A percentile compares a stretch with the other conserved stretches of the same genome.
Evolutionary conservation across 1,140 invertebrate species (phyloP).

Genomic region (Drosophila ohnishii): DNA sequence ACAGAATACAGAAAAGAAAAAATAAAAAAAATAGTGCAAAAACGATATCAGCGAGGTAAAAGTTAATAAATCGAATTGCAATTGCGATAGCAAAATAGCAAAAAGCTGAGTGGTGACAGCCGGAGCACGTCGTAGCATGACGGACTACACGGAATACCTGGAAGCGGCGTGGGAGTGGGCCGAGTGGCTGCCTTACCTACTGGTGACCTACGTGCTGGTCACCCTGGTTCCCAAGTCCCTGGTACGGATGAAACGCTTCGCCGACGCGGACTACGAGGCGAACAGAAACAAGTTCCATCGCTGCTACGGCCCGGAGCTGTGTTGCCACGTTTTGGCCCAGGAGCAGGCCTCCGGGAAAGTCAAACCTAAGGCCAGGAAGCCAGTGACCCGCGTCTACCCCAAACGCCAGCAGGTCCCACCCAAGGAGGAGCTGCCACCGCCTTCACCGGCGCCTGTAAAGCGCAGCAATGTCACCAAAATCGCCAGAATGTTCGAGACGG

Average conservation of each 20-base stretch:
- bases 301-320: constrained; percentile 75
- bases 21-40: constrained; percentile 19
- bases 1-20: background rate
- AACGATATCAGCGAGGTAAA: constrained; percentile 37
- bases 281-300: constrained; percentile 73
- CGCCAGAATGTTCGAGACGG: constrained; percentile 76
- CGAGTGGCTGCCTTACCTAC: constrained; percentile 59
- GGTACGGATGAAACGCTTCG: constrained; percentile 65
- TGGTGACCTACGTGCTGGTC: constrained; percentile 66
- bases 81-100: constrained; percentile 38
- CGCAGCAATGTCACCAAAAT: constrained; percentile 78
- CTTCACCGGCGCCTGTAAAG: constrained; percentile 40
- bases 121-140: constrained; percentile 9
- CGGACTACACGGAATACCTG: constrained; percentile 63
- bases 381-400: constrained; percentile 74
- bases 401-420: constrained; percentile 53
- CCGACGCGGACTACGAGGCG: constrained; percentile 71
- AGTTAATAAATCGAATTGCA: constrained; percentile 53
- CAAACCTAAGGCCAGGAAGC: constrained; percentile 72
- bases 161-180: constrained; percentile 57
- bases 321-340: constrained; percentile 64
- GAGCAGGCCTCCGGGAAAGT: constrained; percentile 35
- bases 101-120: background rate
- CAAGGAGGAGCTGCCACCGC: constrained; percentile 8
- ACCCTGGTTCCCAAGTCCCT: constrained; percentile 76